Evolutionary conservation across 1,140 invertebrate genomes (phyloP), one percentile per base, ranked within the genome.

Genomic region (Drosophila ercepeae): DNA sequence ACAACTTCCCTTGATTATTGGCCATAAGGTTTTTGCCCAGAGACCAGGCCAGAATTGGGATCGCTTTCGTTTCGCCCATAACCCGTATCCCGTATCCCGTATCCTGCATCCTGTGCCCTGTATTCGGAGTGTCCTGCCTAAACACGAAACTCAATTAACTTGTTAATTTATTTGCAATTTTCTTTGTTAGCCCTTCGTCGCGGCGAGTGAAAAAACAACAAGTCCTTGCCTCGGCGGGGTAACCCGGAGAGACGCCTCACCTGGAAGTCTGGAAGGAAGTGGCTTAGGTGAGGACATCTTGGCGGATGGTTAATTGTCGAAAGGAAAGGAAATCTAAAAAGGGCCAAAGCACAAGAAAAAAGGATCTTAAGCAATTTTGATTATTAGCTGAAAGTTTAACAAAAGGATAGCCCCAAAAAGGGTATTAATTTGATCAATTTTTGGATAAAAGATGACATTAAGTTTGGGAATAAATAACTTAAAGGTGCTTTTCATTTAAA

Each of bases 141-240:
- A 63, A 63, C 79, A 84, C 65, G 57, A 83, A 83, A 83, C 75
- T 86, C 79, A 83, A 83, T 83, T 83, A 86, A 83, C 75, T 83
- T 83, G 81, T 86, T 86, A 83, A 83, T 83, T 86, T 83, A 83
- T 83, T 83, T 86, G 75, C 59, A 78, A 83, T 83, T 79, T 79
- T 78, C 79, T 79, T 79, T 86, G 79, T 78, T 78, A 64, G 59
- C 60, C 67, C 51, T 63, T 63, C 71, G 59, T 57, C 61, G n/a
- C n/a, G n/a, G n/a, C 50, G 53, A 44, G 50, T 59, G 60, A 75
- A 39, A 14, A 14, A 39, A 39, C 36, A 39, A 67, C 23, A 70
- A 16, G 16, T 5, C 16, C n/a, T n/a, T n/a, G n/a, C n/a, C n/a
- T n/a, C n/a, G n/a, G 14, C 54, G 44, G 46, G 53, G 42, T 67